Evolutionary conservation across 2,797 vertebrate species (phyloP), one percentile per base, ranked within the genome.

Genomic region (Ptychadena robeensis): DNA sequence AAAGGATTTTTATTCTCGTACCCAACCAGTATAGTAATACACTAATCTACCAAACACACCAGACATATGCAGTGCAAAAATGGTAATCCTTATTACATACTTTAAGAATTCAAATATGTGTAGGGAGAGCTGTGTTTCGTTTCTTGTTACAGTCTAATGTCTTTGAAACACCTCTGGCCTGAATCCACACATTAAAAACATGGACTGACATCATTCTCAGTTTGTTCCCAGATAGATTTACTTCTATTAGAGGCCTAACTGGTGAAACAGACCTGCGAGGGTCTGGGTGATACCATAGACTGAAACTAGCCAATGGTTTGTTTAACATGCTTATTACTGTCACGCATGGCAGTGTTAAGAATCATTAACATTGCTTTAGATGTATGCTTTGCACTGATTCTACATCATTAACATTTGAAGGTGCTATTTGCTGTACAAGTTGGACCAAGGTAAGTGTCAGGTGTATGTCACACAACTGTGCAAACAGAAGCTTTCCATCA

Each of bases 221-320:
- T 53, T 22, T 53, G 18, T 3, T 61, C 59, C 59, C 4, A 25
- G 15, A 25, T 28, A 61, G 59, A 27, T 61, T 25, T 28, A 12
- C 27, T 11, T 25, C 59, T 61, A 0, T 9, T 28, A 4, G 48
- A 72, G 18, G 44, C 28, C 28, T 28, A 11, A 71, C 27, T 63
- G 18, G 34, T 32, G 15, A 35, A 4, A 35, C 61, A 59, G 53
- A 75, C 59, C 57, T 64, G 59, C 53, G 28, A 22, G 6, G 44
- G 10, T 34, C 11, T 71, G 57, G 61, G 44, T 25, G 81, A 82
- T 72, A 78, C 73, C 10, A 34, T 27, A 57, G 2, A 27, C 7
- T 57, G 82, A 85, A 80, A 85, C 77, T 31, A 61, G 69, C 10
- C 44, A 68, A 73, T 61, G 14, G 72, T 34, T 1, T 69, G 38